These are phyloP conservation scores for Himalopsyche kuldschensis DNA, from an alignment of 2,888 invertebrate genomes.

Conservation along the genomic window DNA sequence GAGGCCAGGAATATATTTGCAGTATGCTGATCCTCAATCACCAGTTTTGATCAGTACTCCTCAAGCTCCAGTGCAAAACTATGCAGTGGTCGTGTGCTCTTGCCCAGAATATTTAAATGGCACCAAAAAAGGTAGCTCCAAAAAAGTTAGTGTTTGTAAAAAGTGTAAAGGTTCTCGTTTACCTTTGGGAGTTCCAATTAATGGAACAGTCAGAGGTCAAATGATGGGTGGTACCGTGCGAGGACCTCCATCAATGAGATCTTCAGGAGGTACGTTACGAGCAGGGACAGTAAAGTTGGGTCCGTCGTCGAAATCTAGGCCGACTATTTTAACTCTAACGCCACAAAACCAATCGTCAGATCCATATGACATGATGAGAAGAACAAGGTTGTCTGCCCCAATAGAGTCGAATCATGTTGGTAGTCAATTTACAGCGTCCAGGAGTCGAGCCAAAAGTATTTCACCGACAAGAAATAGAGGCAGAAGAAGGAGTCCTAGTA, in stretches of 20 bases:
- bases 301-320: conserved; percentile 61
- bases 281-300: conserved; percentile 68
- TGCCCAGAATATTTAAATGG: conserved; percentile 80
- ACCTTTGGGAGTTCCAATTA: conserved; percentile 68
- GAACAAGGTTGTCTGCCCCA: conserved; percentile 72
- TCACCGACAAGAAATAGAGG: conserved; percentile 61
- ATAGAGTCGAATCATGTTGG: conserved; percentile 58
- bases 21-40: conserved; percentile 54
- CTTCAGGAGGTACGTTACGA: conserved; percentile 49
- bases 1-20: conserved; percentile 57
- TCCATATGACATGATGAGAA: conserved; percentile 82
- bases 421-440: conserved; percentile 56
- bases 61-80: conserved; percentile 62
- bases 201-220: conserved; percentile 68
- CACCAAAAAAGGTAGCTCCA: conserved; percentile 71
- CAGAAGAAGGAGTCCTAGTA: conserved; percentile 53
- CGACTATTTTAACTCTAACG: conserved; percentile 63
- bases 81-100: conserved; percentile 77
- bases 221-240: conserved; percentile 43
- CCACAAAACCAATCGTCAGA: conserved; percentile 62
- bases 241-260: conserved; percentile 41
- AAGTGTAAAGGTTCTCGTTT: conserved; percentile 81
- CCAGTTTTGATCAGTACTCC: conserved; percentile 59
- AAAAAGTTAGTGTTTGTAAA: conserved; percentile 77
- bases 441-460: conserved; percentile 60